Percentiles rank a stretch among this genome's conserved stretches.
Evolutionary conservation across 2,113 vertebrate species (phyloP).

Genomic region (Sphyrna mokarran): DNA sequence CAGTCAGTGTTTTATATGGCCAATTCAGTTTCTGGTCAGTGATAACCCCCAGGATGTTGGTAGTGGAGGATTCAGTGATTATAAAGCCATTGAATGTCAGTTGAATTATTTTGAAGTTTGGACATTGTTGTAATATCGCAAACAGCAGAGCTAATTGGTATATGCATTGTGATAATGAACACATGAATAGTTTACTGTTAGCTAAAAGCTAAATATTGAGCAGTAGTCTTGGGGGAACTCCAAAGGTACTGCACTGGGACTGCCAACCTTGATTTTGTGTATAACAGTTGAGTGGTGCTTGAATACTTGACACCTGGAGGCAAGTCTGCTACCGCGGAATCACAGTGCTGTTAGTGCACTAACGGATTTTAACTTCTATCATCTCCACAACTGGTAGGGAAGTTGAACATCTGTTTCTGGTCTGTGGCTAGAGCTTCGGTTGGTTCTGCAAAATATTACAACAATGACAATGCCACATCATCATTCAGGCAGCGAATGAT

Average conservation of each 20-base stretch:
- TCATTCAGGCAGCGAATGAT: background rate
- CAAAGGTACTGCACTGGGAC: background rate
- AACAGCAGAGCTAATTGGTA: too few species aligned
- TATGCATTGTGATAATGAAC: too few species aligned
- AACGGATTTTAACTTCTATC: background rate
- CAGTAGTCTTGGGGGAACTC: too few species aligned
- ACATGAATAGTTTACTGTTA: too few species aligned
- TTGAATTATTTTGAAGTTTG: too few species aligned
- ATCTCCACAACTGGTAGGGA: background rate
- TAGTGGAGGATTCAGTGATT: too few species aligned
- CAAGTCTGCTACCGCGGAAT: background rate
- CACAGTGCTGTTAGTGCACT: too few species aligned
- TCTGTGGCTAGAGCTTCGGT: background rate
- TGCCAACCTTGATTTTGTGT: background rate
- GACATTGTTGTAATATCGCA: too few species aligned
- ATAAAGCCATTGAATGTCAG: too few species aligned
- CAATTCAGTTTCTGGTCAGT: too few species aligned
- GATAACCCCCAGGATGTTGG: too few species aligned
- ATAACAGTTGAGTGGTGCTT: background rate
- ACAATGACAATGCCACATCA: background rate
- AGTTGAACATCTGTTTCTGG: background rate
- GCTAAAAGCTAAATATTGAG: background rate
- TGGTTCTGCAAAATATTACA: background rate
- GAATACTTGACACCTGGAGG: background rate
- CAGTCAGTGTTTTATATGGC: too few species aligned